Evolutionary conservation across 2,113 vertebrate species (phyloP), one percentile per base, ranked within the genome.

Genomic region (Leucopsar rothschildi): DNA sequence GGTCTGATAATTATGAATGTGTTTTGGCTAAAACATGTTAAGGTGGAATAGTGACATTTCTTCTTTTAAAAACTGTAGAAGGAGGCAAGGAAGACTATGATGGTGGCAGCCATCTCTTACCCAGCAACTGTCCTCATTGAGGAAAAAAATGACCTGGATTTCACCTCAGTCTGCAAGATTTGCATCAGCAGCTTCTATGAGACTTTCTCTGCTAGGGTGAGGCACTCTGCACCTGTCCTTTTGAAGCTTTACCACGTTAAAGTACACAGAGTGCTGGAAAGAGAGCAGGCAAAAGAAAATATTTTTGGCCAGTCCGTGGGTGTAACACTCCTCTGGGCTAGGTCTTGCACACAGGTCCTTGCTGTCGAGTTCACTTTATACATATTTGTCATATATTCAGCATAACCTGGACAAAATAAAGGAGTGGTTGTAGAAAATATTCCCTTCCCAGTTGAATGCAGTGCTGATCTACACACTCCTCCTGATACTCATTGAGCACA

Each of bases 371-470:
- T 6, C 20, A 27, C 19, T 90, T 65, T 60, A 35, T 24, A 28
- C 8, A 7, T 25, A 68, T 44, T 64, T 85, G 20, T 28, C 11
- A 56, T 9, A 33, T 49, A 85, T 29, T 69, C 40, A 82, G 11
- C 52, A 83, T 75, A 88, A 12, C 2, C 20, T 42, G 8, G 10
- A 47, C 22, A 52, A 90, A 83, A 80, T 33, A 88, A 86, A 73
- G 21, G 19, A 64, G 10, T 13, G 28, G 35, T 42, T 86, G 55
- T 33, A 69, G 42, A 64, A 72, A 31, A 31, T 59, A 25, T 82
- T 82, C 10, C 33, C 10, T 44, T 68, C 42, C 8, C 50, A 44
- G 7, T 0, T 35, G 22, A 80, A 80, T 5, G 3, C 0, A 1
- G 10, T 45, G 31, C 23, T 59, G 39, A 56, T 35, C 33, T 73